Evolutionary conservation across 2,888 invertebrate genomes (phyloP).

Genomic region (Orthosia gracilis): DNA sequence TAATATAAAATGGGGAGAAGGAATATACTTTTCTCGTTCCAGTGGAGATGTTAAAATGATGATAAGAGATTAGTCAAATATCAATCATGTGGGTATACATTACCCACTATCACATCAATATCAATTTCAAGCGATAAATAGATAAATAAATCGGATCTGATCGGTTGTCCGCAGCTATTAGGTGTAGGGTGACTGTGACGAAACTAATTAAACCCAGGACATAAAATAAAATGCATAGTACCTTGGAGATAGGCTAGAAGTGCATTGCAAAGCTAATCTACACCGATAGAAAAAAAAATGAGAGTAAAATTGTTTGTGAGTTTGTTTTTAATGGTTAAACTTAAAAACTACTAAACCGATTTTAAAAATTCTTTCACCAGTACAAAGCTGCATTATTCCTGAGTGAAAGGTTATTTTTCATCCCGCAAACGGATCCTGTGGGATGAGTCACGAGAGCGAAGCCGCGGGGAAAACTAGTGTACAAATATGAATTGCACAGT

Average conservation of each 20-base stretch:
- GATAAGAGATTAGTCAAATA: not conserved
- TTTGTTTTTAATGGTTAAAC: too few relatives aligned
- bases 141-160: constrained; percentile 51
- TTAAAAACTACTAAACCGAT: too few relatives aligned
- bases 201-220: not conserved
- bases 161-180: constrained; percentile 46
- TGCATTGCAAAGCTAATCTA: too few relatives aligned
- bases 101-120: constrained; percentile 34
- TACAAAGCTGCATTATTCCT: too few relatives aligned
- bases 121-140: constrained; percentile 58
- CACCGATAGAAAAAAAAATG: not conserved
- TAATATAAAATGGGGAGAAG: too few relatives aligned
- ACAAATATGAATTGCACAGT: not conserved
- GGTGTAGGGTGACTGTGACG: constrained; percentile 11
- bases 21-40: not conserved
- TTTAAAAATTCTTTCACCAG: too few relatives aligned
- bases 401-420: not conserved
- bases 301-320: too few relatives aligned
- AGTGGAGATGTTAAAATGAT: not conserved
- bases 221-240: not conserved
- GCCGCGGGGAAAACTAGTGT: too few relatives aligned
- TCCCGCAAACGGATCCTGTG: too few relatives aligned
- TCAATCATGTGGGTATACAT: constrained; percentile 3
- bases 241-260: too few relatives aligned
- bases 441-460: too few relatives aligned